A percentile compares a stretch with the other conserved stretches of the same genome.
phyloP scores from a whole-genome alignment of 2,797 vertebrate genomes.

The Chanos chanos region DNA sequence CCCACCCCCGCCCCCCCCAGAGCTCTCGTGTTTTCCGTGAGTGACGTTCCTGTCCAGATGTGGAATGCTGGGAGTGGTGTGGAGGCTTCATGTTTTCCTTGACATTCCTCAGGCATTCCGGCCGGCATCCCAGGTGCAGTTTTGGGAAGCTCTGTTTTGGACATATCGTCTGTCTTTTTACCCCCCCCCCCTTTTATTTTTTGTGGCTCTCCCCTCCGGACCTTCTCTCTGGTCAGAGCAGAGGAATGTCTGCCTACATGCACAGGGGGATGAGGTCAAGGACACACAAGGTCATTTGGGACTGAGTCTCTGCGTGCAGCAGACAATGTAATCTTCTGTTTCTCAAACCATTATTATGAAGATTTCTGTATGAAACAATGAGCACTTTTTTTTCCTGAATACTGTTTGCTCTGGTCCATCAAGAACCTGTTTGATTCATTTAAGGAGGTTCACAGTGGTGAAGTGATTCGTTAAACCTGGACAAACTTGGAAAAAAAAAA shows the following conservation, averaged over 20 bases:
- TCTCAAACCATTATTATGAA: too few relatives aligned
- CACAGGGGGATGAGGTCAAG: conserved; percentile 16
- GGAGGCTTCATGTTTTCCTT: conserved; percentile 69
- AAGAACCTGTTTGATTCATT: too few relatives aligned
- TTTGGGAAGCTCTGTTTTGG: conserved; percentile 34
- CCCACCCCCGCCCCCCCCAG: conserved; percentile 34
- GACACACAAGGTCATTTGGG: conserved; percentile 15
- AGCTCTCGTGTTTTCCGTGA: conserved; percentile 56
- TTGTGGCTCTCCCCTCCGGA: too few relatives aligned
- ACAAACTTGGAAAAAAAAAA: too few relatives aligned
- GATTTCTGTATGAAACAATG: too few relatives aligned
- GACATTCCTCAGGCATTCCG: conserved; percentile 63
- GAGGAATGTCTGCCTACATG: conserved; percentile 14
- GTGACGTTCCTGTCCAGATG: conserved; percentile 64
- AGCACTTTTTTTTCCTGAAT: too few relatives aligned
- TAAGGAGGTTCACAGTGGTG: too few relatives aligned
- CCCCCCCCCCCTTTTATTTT: background rate
- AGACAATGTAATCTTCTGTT: background rate
- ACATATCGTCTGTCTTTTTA: too few relatives aligned
- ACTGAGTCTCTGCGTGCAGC: background rate
- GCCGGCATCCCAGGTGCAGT: conserved; percentile 66
- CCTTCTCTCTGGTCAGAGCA: conserved; percentile 51
- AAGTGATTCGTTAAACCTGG: too few relatives aligned
- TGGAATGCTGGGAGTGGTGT: conserved; percentile 68
- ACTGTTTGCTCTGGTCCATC: too few relatives aligned